Evolutionary conservation across 2,797 vertebrate species (phyloP), one percentile per base, ranked within the genome.

Genomic region (Argyrosomus regius): DNA sequence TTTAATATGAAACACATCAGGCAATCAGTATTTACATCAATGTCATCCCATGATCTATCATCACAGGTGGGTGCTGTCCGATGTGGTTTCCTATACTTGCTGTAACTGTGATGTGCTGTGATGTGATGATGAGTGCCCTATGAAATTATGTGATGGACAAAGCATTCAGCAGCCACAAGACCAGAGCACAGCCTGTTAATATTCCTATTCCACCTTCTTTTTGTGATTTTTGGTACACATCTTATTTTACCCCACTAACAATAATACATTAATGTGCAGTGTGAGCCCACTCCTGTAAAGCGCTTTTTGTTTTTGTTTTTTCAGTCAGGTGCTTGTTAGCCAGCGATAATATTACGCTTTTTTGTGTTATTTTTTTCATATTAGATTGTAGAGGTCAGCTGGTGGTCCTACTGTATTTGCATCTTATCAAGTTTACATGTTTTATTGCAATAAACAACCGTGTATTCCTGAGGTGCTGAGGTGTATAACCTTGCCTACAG

Each of bases 401-500:
- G 28, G n/a, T 48, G 17, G 48, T 63, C 22, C 22, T 18, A 26
- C 11, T 57, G 56, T 22, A 66, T 39, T 39, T 39, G 35, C 57
- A 72, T 66, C 28, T 60, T 64, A 57, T 68, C n/a, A 54, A 59
- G 63, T 73, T 71, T 82, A 72, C 56, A 75, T 74, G 63, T 80
- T 67, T 81, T 64, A 79, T 35, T 70, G 57, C 57, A 77, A 62
- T 60, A 78, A 77, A 76, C 60, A 79, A 76, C 48, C 20, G 11
- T 66, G 9, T 68, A 56, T 72, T 59, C 59, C 14, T 75, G 5
- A 66, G 43, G 18, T 39, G 75, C 18, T 14, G 46, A 70, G 48
- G 69, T 60, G 50, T 75, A 46, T 49, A 81, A 81, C 85, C 73
- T 72, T 72, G 85, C 77, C 87, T 85, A 67, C 22, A 17, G 85